A percentile compares a stretch with the other conserved stretches of the same genome.
Evolutionary conservation across 2,888 invertebrate genomes (phyloP).

Genomic region (Aspidapion aeneum): DNA sequence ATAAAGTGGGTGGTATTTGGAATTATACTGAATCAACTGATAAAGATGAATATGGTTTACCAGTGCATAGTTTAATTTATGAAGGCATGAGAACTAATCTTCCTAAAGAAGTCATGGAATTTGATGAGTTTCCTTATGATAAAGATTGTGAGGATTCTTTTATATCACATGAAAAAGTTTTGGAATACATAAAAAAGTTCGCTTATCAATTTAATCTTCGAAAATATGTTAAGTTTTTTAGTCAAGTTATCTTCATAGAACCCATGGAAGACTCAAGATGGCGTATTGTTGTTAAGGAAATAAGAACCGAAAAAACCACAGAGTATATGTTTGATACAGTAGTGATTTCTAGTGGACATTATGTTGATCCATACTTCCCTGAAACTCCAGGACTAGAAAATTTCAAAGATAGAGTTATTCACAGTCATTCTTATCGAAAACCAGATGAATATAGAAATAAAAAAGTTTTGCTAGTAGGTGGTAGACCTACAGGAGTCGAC

Average conservation of each 20-base stretch:
- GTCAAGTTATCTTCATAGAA: slow-evolving; percentile 34
- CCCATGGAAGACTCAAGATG: slow-evolving; percentile 54
- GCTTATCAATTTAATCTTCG: slow-evolving; percentile 60
- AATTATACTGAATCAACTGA: slow-evolving; percentile 62
- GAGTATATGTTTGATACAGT: slow-evolving; percentile 67
- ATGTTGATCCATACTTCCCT: slow-evolving; percentile 70
- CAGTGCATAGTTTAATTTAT: slow-evolving; percentile 79
- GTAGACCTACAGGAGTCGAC: slow-evolving; percentile 81
- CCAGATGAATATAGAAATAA: slow-evolving; percentile 63
- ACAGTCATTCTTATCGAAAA: slow-evolving; percentile 81
- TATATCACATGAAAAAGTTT: slow-evolving; percentile 62
- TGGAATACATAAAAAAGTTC: slow-evolving; percentile 66
- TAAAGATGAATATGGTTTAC: slow-evolving; percentile 61
- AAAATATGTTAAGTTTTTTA: slow-evolving; percentile 32
- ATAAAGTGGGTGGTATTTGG: slow-evolving; percentile 78
- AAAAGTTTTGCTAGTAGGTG: slow-evolving; percentile 76
- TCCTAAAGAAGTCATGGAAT: slow-evolving; percentile 79
- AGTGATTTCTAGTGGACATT: slow-evolving; percentile 82
- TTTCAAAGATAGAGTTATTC: slow-evolving; percentile 56
- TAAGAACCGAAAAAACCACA: slow-evolving; percentile 47
- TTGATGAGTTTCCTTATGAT: slow-evolving; percentile 64
- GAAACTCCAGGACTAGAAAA: slow-evolving; percentile 61
- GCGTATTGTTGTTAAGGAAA: slow-evolving; percentile 57
- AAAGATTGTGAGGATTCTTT: slow-evolving; percentile 58
- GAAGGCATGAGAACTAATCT: slow-evolving; percentile 72